phyloP scores from a whole-genome alignment of 2,797 vertebrate genomes.

The Phoxinus dragarum region DNA sequence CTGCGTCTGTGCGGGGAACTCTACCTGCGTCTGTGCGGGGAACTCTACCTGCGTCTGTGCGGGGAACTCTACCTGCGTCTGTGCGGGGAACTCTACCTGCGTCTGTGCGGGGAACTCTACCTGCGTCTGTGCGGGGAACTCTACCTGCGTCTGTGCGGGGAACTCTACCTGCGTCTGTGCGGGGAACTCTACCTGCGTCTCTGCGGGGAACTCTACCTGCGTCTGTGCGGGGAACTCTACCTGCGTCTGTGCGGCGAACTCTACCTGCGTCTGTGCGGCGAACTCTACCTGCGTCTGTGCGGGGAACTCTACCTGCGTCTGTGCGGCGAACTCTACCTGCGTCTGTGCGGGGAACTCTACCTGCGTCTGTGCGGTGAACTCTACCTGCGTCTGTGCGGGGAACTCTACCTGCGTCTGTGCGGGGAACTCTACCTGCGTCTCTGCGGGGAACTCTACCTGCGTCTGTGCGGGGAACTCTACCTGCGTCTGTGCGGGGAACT shows the following conservation, averaged over 20 bases:
- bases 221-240: slow-evolving; percentile 51
- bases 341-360: too few species aligned
- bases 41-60: slow-evolving; percentile 28
- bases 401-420: slow-evolving; percentile 28
- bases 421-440: slow-evolving; percentile 25
- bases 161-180: slow-evolving; percentile 28
- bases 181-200: slow-evolving; percentile 25
- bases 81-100: slow-evolving; percentile 54
- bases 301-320: slow-evolving; percentile 25
- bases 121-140: slow-evolving; percentile 52
- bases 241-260: slow-evolving; percentile 51
- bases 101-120: slow-evolving; percentile 51
- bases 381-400: slow-evolving; percentile 51
- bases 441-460: slow-evolving; percentile 53
- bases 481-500: slow-evolving; percentile 52
- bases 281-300: slow-evolving; percentile 28
- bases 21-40: slow-evolving; percentile 51
- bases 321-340: too few species aligned
- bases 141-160: slow-evolving; percentile 51
- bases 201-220: slow-evolving; percentile 53
- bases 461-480: slow-evolving; percentile 51
- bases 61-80: slow-evolving; percentile 25
- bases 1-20: slow-evolving; percentile 52
- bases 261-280: slow-evolving; percentile 51
- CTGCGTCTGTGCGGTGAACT: slow-evolving; percentile 63